Evolutionary conservation across 2,888 invertebrate genomes (phyloP), one percentile per base, ranked within the genome.

Genomic region (Drosophila percnosoma): DNA sequence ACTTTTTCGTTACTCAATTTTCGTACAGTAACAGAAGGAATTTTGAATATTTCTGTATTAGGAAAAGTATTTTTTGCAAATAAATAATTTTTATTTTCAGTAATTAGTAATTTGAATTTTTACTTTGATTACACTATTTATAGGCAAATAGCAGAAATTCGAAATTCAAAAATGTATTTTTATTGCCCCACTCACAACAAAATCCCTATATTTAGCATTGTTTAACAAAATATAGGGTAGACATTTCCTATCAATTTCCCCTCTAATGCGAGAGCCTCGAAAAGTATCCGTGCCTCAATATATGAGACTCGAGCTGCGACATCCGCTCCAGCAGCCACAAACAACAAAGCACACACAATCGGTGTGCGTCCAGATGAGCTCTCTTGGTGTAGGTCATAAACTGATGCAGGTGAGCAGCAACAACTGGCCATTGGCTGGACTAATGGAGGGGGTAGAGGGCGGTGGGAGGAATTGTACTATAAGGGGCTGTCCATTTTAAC

Each of bases 311-410:
- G 40, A 38, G 72, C 18, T 15, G 61, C 54, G 53, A 70, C 38
- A 68, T 65, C 36, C 69, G 51, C 82, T 64, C 60, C 45, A 52
- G 55, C 59, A 48, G 63, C 62, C 55, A 40, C 59, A 69, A 61
- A 52, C 45, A 68, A 61, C 68, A 52, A 48, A 31, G 38, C 60
- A 49, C 54, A 51, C 58, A 31, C 40, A 31, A 48, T 34, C 27
- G 33, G 42, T 11, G 27, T 13, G 38, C 55, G 48, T 36, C 53
- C 57, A 63, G 65, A 59, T 75, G 68, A 75, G 74, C 81, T 78
- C 81, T 77, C 88, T 88, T 85, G 83, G 82, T 71, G 81, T 90
- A 87, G 88, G 89, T 90, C 89, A 81, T 76, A 90, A 90, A 83
- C 83, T 80, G 80, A 68, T 70, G 82, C 84, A 75, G 84, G 86